Evolutionary conservation across 1,140 invertebrate species (phyloP).

Genomic region (Gonioctena quinquepunctata): DNA sequence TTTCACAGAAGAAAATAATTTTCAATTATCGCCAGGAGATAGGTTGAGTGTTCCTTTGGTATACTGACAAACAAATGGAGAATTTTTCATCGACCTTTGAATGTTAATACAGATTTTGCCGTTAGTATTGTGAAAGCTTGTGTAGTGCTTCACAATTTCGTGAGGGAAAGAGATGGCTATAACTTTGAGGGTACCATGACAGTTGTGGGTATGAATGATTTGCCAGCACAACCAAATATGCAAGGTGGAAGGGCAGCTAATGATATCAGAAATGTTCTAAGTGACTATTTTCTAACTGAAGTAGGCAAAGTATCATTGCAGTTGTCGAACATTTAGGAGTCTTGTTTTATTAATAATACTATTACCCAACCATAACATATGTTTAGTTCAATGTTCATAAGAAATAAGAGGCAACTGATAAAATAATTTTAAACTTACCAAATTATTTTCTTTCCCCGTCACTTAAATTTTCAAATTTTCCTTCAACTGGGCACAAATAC

Average conservation of each 20-base stretch:
- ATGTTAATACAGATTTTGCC: conserved; percentile 36
- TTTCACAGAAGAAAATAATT: background rate
- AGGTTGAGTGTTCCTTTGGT: conserved; percentile 11
- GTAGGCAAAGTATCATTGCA: background rate
- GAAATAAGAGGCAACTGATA: no score
- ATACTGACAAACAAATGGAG: conserved; percentile 18
- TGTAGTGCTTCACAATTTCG: conserved; percentile 49
- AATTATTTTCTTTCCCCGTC: no score
- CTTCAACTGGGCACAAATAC: no score
- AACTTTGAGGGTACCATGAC: background rate
- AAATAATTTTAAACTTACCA: no score
- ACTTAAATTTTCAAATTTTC: no score
- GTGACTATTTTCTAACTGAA: background rate
- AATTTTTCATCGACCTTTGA: conserved; percentile 46
- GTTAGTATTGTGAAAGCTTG: conserved; percentile 42
- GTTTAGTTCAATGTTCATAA: no score
- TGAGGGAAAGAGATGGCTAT: conserved; percentile 39
- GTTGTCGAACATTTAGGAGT: no score
- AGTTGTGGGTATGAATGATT: conserved; percentile 10
- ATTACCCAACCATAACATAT: no score
- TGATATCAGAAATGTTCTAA: background rate
- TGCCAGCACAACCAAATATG: background rate
- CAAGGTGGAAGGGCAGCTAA: background rate
- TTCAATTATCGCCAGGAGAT: background rate
- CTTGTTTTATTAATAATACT: no score